A percentile compares a stretch with the other conserved stretches of the same genome.
phyloP scores from a whole-genome alignment of 2,113 vertebrate genomes.

The Dicentrarchus labrax region DNA sequence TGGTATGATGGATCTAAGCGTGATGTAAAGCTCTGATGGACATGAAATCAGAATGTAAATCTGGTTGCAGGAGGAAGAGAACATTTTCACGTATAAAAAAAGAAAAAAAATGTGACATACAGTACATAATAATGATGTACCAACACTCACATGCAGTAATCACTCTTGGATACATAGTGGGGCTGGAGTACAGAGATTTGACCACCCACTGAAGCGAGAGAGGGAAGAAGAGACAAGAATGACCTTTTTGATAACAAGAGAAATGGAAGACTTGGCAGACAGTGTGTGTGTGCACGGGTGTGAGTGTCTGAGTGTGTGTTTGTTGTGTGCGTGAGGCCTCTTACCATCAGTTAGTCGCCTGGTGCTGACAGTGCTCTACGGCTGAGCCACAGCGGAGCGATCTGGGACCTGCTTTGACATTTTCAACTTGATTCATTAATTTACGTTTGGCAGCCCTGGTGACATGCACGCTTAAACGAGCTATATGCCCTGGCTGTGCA shows the following conservation, averaged over 20 bases:
- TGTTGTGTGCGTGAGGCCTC: constrained; percentile 62
- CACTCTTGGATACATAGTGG: constrained; percentile 29
- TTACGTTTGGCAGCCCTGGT: constrained; percentile 68
- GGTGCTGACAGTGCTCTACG: constrained; percentile 73
- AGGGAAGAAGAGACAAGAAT: constrained; percentile 64
- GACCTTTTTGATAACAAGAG: constrained; percentile 79
- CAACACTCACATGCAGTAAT: constrained; percentile 41
- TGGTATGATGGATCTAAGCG: background rate
- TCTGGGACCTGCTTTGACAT: constrained; percentile 79
- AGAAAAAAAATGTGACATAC: background rate
- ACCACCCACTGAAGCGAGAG: constrained; percentile 58
- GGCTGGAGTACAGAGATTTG: constrained; percentile 49
- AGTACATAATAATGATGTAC: constrained; percentile 42
- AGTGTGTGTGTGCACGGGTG: constrained; percentile 22
- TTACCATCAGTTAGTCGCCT: constrained; percentile 73
- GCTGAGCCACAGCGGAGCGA: constrained; percentile 66
- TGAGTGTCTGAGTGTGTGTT: constrained; percentile 31
- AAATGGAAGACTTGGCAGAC: constrained; percentile 63
- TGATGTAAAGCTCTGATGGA: constrained; percentile 29
- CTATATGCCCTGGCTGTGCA: constrained; percentile 32
- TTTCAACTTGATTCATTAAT: constrained; percentile 82
- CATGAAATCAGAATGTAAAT: constrained; percentile 35
- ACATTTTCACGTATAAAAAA: constrained; percentile 36
- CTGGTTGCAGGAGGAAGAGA: constrained; percentile 3
- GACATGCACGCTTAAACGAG: constrained; percentile 63